These are phyloP conservation scores for Nipponia nippon DNA, from an alignment of 2,113 vertebrate genomes.

Conservation along the genomic window DNA sequence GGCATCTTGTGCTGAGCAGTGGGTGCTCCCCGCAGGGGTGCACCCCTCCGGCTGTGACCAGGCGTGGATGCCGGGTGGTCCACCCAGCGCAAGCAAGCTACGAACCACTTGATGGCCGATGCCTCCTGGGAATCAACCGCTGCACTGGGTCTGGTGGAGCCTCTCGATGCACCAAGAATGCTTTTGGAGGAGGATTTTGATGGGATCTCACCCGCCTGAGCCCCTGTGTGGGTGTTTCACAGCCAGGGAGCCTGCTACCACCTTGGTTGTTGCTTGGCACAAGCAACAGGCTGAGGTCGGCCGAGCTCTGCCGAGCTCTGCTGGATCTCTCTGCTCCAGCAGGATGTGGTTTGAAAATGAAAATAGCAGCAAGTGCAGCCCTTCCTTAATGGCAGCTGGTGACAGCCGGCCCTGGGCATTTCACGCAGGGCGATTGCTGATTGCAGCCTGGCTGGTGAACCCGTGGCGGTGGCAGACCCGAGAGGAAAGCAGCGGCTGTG, in stretches of 20 bases:
- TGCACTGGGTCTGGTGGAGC: neutral
- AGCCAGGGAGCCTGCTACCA: fast-evolving
- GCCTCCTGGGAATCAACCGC: fast-evolving
- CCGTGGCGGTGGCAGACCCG: fast-evolving
- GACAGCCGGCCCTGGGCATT: fast-evolving
- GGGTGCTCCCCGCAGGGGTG: neutral
- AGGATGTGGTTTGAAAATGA: constrained; percentile 55
- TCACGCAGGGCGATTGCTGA: neutral
- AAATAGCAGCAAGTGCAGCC: neutral
- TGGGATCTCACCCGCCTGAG: neutral
- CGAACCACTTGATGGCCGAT: neutral
- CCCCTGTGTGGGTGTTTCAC: neutral
- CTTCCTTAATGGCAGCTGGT: neutral
- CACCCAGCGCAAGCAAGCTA: neutral
- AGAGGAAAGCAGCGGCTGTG: fast-evolving
- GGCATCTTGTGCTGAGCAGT: neutral
- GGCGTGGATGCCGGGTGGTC: neutral
- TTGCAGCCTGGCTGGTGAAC: neutral
- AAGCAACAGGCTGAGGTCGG: neutral
- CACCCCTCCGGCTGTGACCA: fast-evolving
- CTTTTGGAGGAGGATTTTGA: neutral
- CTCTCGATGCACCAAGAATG: neutral
- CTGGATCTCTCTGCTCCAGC: constrained; percentile 14
- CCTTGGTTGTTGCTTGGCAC: neutral
- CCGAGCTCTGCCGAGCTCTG: neutral